Evolutionary conservation across 2,797 vertebrate species (phyloP).

Genomic region (Micrastur ruficollis): DNA sequence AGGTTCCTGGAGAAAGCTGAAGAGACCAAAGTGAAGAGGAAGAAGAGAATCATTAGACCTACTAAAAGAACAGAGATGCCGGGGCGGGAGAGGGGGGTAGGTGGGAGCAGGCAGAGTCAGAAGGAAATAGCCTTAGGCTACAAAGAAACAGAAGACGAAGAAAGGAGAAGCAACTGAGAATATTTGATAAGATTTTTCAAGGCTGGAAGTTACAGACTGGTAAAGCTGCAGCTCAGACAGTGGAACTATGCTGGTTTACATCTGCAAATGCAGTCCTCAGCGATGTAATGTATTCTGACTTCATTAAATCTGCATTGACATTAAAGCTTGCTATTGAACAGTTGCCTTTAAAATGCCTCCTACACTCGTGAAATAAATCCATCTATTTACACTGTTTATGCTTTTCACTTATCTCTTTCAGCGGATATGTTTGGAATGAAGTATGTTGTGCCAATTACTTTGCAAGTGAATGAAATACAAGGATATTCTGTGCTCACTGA

Average conservation of each 20-base stretch:
- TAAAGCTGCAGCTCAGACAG: neutral
- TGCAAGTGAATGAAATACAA: conserved; percentile 38
- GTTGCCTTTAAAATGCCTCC: conserved; percentile 41
- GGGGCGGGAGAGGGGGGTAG: too few species aligned
- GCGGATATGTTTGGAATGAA: conserved; percentile 34
- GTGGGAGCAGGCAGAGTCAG: neutral
- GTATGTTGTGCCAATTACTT: conserved; percentile 2
- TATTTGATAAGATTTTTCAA: neutral
- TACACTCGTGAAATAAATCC: conserved; percentile 34
- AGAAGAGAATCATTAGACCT: neutral
- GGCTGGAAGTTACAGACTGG: neutral
- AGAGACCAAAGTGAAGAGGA: neutral
- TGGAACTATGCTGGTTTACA: neutral
- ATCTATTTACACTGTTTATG: conserved; percentile 36
- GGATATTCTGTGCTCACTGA: conserved; percentile 13
- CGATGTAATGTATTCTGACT: neutral
- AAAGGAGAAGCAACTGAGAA: neutral
- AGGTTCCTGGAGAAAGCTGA: neutral
- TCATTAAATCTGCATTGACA: conserved; percentile 22
- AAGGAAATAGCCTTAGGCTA: neutral
- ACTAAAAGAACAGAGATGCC: neutral
- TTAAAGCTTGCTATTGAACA: conserved; percentile 4
- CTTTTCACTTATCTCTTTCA: conserved; percentile 7
- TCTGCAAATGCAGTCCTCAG: neutral
- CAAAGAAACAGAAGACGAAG: neutral